These are phyloP conservation scores for Sisyra terminalis DNA, from an alignment of 2,888 invertebrate species.

Conservation along the genomic window DNA sequence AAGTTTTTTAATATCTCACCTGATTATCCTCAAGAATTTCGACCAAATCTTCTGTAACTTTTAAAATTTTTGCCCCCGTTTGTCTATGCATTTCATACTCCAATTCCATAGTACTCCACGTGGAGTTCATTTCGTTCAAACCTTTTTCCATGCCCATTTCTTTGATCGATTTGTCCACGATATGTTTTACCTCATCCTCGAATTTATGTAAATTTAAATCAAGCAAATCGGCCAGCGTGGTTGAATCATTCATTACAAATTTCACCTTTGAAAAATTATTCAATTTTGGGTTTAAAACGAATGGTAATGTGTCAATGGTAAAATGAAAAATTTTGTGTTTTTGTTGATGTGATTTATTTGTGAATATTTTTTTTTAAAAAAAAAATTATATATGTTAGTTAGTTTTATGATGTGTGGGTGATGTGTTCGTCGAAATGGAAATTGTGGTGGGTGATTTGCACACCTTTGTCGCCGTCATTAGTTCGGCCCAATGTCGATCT, in stretches of 20 bases:
- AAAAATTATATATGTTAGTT: too few species aligned
- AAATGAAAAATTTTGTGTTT: too few species aligned
- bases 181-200: constrained; percentile 89
- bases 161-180: constrained; percentile 91
- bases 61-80: constrained; percentile 58
- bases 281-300: too few species aligned
- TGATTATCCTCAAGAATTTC: constrained; percentile 93
- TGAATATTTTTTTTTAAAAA: too few species aligned
- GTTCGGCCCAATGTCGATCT: constrained; percentile 84
- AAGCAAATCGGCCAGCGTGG: constrained; percentile 75
- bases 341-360: too few species aligned
- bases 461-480: constrained; percentile 85
- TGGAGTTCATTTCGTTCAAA: constrained; percentile 64
- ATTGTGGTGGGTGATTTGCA: constrained; percentile 3
- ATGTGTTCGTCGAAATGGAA: too few species aligned
- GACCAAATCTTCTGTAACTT: constrained; percentile 72
- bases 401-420: too few species aligned
- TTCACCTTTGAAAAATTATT: constrained; percentile 43
- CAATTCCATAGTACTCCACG: constrained; percentile 75
- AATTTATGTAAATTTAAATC: constrained; percentile 78
- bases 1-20: constrained; percentile 25
- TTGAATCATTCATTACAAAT: constrained; percentile 69
- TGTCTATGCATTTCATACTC: constrained; percentile 64
- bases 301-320: too few species aligned
- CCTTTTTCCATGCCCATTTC: constrained; percentile 95